Evolutionary conservation across 2,797 vertebrate species (phyloP), one percentile per base, ranked within the genome.

Genomic region (Graptemys geographica): DNA sequence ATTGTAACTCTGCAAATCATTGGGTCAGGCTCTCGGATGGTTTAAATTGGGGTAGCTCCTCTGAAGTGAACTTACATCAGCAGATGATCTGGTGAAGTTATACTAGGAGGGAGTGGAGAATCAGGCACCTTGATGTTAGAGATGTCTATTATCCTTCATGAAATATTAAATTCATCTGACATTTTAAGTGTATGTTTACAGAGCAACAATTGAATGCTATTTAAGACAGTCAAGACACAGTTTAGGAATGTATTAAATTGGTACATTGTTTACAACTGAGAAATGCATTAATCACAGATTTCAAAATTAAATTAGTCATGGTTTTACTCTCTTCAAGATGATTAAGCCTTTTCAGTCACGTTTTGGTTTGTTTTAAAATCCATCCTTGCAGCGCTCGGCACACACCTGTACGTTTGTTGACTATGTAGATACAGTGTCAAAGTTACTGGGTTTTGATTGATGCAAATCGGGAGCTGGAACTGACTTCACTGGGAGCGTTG

Each of bases 111-210:
- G 25, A 56, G 55, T 56, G 55, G 21, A 56, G 53, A 53, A 21
- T 53, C 53, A 53, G 55, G 55, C 55, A 25, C 55, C 23, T 56
- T 27, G 25, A 56, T 56, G 25, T 56, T 56, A 56, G 55, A 56
- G 25, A 56, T 56, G 10, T 56, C 10, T 56, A 27, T 90, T 89
- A 94, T 85, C 86, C 44, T 92, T 90, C 93, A 84, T 94, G 18
- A 97, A 96, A 92, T 96, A 95, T 87, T 90, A 94, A 91, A 59
- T 91, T 96, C 95, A 57, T 49, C 59, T 27, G n/a, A 52, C 53
- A 92, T 90, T 94, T 87, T 92, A 92, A 95, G 41, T 94, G 65
- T 28, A 86, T 87, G 41, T 57, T 44, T 93, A 52, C 87, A 78
- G 72, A 95, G 86, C 47, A 9, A 69, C 51, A 79, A 13, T 91